Conservation (phyloP, 2,113 vertebrate species). For the Pollachius pollachius region DNA sequence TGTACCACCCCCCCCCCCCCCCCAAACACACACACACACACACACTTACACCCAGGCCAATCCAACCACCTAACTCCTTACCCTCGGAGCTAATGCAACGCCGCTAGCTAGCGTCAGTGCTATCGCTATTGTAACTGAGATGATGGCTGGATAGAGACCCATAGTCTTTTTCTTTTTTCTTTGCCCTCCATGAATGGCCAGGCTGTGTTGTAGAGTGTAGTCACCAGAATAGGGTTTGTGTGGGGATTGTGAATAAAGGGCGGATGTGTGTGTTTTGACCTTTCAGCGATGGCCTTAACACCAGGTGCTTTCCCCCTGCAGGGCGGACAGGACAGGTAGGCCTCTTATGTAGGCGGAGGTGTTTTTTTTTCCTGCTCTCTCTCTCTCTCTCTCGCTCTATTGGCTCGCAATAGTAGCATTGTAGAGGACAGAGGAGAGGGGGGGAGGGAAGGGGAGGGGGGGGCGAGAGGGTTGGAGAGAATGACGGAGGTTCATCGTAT, state of each 20-base stretch:
- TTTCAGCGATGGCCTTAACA: conserved; percentile 53
- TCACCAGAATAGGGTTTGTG: conserved; percentile 54
- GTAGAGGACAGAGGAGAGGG: conserved; percentile 29
- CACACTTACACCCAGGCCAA: no score
- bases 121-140: conserved; percentile 58
- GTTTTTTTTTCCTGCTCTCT: no score
- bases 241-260: conserved; percentile 37
- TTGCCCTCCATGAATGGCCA: conserved; percentile 3
- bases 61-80: not conserved
- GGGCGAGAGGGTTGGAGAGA: not conserved
- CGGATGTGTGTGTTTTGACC: conserved; percentile 45
- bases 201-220: conserved; percentile 7
- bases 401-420: conserved; percentile 50
- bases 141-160: conserved; percentile 35
- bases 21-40: no score
- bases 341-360: no score
- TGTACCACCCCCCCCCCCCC: not conserved
- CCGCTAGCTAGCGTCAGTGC: not conserved
- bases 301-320: conserved; percentile 58
- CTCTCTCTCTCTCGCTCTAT: conserved; percentile 1
- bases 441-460: not conserved
- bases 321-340: conserved; percentile 43
- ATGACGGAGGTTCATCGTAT: not conserved
- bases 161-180: not conserved
- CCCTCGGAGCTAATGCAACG: conserved; percentile 20